A percentile compares a stretch with the other conserved stretches of the same genome.
These are phyloP conservation scores for Chloroceryle amazona DNA, from an alignment of 2,797 vertebrate genomes.

Conservation along the genomic window DNA sequence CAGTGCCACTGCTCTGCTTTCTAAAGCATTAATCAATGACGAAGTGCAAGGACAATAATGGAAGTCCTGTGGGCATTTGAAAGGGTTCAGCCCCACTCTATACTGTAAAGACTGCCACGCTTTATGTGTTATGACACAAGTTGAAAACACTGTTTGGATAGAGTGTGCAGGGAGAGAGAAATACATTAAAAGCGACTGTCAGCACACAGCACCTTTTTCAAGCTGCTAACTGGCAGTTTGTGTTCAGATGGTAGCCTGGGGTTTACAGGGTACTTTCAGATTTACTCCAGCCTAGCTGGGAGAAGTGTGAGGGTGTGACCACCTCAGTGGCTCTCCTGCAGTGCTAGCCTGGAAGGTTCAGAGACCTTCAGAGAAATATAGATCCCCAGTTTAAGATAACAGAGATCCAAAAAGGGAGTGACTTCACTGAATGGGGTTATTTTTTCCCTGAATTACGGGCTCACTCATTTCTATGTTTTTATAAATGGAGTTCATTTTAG, in stretches of 20 bases:
- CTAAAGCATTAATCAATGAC: constrained; percentile 47
- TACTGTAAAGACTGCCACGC: not conserved
- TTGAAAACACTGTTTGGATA: constrained; percentile 20
- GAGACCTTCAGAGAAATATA: not conserved
- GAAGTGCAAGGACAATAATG: constrained; percentile 34
- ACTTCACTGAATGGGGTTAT: not conserved
- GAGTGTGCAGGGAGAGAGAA: not conserved
- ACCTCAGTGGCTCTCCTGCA: not conserved
- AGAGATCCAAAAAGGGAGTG: not conserved
- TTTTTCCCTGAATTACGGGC: not conserved
- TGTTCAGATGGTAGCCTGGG: not conserved
- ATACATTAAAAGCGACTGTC: not conserved
- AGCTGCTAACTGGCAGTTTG: constrained; percentile 25
- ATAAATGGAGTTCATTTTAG: not conserved
- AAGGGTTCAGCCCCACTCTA: not conserved
- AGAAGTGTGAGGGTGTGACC: not conserved
- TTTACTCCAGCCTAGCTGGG: not conserved
- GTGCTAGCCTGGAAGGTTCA: not conserved
- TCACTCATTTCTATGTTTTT: not conserved
- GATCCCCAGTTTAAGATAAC: not conserved
- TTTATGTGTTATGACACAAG: constrained; percentile 38
- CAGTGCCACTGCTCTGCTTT: not conserved
- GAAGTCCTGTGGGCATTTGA: constrained; percentile 49
- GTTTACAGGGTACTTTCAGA: not conserved
- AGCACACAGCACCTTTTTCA: not conserved